Percentiles rank a stretch among this genome's conserved stretches.
These are phyloP conservation scores for Drosophila borborema DNA, from an alignment of 2,888 invertebrate genomes.

Conservation along the genomic window DNA sequence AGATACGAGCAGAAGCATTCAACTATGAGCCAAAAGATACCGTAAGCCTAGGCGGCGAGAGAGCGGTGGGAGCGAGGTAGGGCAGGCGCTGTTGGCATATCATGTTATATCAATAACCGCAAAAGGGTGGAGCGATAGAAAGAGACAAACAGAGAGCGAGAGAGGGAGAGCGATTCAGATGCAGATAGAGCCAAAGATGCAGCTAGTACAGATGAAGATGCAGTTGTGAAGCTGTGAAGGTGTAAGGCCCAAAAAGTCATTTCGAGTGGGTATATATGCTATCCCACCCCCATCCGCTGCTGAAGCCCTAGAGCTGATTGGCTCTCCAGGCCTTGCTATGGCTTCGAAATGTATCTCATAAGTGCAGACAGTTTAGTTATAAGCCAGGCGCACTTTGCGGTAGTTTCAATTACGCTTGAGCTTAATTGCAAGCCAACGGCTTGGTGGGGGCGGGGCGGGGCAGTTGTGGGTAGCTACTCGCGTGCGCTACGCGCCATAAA, in stretches of 20 bases:
- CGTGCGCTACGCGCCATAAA: constrained; percentile 80
- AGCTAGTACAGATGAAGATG: constrained; percentile 29
- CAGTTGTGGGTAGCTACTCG: constrained; percentile 30
- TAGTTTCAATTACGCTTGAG: constrained; percentile 76
- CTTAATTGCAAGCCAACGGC: constrained; percentile 61
- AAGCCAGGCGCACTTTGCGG: constrained; percentile 63
- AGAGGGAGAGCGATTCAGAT: constrained; percentile 63
- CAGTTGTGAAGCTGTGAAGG: constrained; percentile 29
- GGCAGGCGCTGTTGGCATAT: constrained; percentile 57
- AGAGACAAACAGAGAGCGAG: constrained; percentile 62
- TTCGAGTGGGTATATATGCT: not conserved
- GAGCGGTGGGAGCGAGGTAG: not conserved
- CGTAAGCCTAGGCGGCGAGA: constrained; percentile 60
- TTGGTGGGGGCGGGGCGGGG: not conserved
- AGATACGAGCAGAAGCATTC: constrained; percentile 69
- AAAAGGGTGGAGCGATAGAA: constrained; percentile 84
- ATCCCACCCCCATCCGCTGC: not conserved
- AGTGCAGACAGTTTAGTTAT: constrained; percentile 59
- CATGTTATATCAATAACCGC: constrained; percentile 85
- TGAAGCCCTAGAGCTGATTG: constrained; percentile 37
- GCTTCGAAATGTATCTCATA: constrained; percentile 57
- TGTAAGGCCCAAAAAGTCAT: constrained; percentile 26
- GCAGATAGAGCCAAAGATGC: constrained; percentile 16
- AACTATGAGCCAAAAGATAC: constrained; percentile 53
- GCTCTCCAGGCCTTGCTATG: constrained; percentile 35